phyloP scores from a whole-genome alignment of 2,888 invertebrate species.

The Leptinotarsa peninsularis region DNA sequence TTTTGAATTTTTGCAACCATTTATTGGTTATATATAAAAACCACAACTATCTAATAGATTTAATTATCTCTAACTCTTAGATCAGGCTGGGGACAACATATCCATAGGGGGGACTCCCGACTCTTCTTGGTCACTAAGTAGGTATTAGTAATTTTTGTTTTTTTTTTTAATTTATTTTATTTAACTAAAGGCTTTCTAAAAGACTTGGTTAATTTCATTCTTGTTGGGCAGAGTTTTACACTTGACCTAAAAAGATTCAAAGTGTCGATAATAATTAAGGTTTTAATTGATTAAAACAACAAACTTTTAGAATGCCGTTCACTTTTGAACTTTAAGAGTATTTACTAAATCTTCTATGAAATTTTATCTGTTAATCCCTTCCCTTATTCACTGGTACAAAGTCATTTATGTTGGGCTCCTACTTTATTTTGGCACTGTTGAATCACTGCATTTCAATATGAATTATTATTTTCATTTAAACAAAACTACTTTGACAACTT shows the following conservation, averaged over 20 bases:
- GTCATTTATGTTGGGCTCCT: too few relatives aligned
- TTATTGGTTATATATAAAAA: not conserved
- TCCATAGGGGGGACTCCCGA: not conserved
- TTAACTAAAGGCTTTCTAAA: not conserved
- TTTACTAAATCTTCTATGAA: too few relatives aligned
- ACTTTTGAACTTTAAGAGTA: too few relatives aligned
- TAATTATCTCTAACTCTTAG: slow-evolving; percentile 3
- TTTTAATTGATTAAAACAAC: not conserved
- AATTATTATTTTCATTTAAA: too few relatives aligned
- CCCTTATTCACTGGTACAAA: too few relatives aligned
- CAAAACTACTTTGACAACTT: too few relatives aligned
- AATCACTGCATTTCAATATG: too few relatives aligned
- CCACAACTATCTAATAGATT: not conserved
- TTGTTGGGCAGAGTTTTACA: not conserved
- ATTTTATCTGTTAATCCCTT: too few relatives aligned
- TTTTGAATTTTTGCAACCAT: too few relatives aligned
- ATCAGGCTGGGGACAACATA: slow-evolving; percentile 8
- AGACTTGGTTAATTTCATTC: not conserved
- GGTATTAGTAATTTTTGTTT: not conserved
- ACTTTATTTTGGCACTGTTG: too few relatives aligned
- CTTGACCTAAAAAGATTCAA: too few relatives aligned
- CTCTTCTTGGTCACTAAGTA: slow-evolving; percentile 1
- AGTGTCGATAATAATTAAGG: not conserved
- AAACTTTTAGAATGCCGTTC: too few relatives aligned
- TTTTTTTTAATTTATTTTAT: not conserved